Evolutionary conservation across 2,888 invertebrate species (phyloP).

Genomic region (Nineta flava): DNA sequence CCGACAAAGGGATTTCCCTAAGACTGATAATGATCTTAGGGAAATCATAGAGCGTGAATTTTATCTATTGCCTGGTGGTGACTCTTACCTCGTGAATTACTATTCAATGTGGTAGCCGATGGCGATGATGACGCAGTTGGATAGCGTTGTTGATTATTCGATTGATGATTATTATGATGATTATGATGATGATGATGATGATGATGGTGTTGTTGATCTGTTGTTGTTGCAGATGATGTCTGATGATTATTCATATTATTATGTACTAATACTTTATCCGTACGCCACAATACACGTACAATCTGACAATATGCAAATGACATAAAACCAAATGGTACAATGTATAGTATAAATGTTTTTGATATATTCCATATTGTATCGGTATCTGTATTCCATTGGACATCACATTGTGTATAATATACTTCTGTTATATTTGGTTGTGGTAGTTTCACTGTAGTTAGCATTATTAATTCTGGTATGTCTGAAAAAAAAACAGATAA

Average conservation of each 20-base stretch:
- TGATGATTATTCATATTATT: neutral
- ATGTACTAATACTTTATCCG: conserved; percentile 28
- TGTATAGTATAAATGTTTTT: conserved; percentile 59
- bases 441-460: conserved; percentile 39
- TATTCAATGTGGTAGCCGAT: too few species aligned
- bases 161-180: neutral
- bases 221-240: too few species aligned
- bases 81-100: too few species aligned
- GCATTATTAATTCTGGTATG: conserved; percentile 59
- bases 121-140: too few species aligned
- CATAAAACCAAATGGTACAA: conserved; percentile 67
- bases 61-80: too few species aligned
- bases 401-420: conserved; percentile 42
- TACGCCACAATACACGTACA: conserved; percentile 64
- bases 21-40: too few species aligned
- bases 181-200: neutral
- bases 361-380: conserved; percentile 54
- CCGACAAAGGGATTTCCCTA: too few species aligned
- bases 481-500: conserved; percentile 33
- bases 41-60: too few species aligned
- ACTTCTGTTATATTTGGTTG: conserved; percentile 28
- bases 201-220: neutral
- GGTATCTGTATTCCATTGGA: conserved; percentile 51
- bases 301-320: conserved; percentile 74
- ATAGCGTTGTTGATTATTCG: too few species aligned